Evolutionary conservation across 2,113 vertebrate genomes (phyloP).

Genomic region (Neodon shergylaensis): DNA sequence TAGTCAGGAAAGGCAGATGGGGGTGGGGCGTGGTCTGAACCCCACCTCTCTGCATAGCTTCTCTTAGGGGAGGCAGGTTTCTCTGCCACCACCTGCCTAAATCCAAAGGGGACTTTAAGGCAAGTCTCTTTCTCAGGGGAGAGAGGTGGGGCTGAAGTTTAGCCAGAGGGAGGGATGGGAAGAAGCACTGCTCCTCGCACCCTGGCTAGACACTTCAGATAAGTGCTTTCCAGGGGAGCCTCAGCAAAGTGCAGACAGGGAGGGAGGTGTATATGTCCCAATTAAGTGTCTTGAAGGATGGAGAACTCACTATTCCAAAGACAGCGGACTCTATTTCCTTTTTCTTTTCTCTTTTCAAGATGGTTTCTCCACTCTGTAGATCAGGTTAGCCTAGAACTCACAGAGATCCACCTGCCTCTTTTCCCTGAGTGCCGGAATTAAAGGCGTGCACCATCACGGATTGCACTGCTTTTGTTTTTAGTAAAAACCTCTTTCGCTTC

Average conservation of each 20-base stretch:
- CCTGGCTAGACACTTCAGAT: background rate
- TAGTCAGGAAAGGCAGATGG: conserved; percentile 10
- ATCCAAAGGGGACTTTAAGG: background rate
- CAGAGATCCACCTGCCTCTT: background rate
- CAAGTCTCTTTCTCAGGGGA: conserved; percentile 39
- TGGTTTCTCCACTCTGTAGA: background rate
- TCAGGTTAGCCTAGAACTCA: background rate
- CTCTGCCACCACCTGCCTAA: conserved; percentile 30
- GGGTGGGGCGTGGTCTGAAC: background rate
- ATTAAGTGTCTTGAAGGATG: background rate
- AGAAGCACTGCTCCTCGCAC: rapidly evolving
- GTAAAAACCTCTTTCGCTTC: background rate
- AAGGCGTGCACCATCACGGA: background rate
- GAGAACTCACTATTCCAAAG: background rate
- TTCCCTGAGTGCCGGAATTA: background rate
- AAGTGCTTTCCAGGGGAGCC: background rate
- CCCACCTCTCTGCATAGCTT: background rate
- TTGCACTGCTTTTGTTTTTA: background rate
- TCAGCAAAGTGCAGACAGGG: background rate
- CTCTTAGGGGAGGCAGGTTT: background rate
- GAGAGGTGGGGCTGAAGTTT: background rate
- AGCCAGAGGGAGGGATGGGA: background rate
- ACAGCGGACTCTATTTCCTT: background rate
- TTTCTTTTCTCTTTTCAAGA: background rate
- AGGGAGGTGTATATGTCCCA: background rate